Percentiles rank a stretch among this genome's conserved stretches.
These are phyloP conservation scores for Camponotus floridanus DNA, from an alignment of 1,140 invertebrate genomes.

Conservation along the genomic window DNA sequence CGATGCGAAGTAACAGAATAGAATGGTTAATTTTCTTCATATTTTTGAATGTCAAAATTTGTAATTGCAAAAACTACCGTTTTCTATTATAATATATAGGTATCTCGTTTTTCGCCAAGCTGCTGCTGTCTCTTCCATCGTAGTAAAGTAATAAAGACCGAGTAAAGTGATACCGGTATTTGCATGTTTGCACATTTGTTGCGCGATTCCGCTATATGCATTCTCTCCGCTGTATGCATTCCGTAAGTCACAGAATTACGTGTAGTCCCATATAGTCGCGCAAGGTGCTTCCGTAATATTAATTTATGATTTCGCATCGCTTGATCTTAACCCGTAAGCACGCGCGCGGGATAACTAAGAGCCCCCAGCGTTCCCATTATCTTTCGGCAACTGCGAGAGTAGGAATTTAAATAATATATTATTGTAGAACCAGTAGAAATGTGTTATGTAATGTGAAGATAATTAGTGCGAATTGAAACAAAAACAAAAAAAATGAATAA, in stretches of 20 bases:
- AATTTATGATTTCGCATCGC: constrained; percentile 61
- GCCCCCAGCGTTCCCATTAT: constrained; percentile 49
- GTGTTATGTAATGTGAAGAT: not conserved
- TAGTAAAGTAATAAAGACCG: constrained; percentile 29
- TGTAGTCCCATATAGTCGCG: constrained; percentile 21
- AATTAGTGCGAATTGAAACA: not conserved
- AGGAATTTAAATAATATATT: constrained; percentile 46
- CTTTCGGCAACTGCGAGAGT: constrained; percentile 43
- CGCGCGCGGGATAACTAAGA: constrained; percentile 54
- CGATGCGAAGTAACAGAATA: not conserved
- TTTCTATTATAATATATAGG: not conserved
- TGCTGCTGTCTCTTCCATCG: constrained; percentile 18
- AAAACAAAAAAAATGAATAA: not conserved
- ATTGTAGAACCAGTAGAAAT: not conserved
- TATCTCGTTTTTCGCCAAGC: constrained; percentile 22
- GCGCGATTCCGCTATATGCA: constrained; percentile 54
- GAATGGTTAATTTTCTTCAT: not conserved
- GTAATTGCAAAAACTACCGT: constrained; percentile 9
- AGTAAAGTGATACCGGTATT: constrained; percentile 54
- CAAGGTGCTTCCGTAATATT: constrained; percentile 61
- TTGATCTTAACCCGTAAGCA: constrained; percentile 59
- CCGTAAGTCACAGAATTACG: constrained; percentile 58
- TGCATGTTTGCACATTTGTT: constrained; percentile 60
- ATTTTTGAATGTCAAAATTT: constrained; percentile 16
- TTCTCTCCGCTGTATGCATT: constrained; percentile 26